Base-by-base conservation (phyloP, 2,888 invertebrate genomes). In the Thysanoteuthis rhombus region DNA sequence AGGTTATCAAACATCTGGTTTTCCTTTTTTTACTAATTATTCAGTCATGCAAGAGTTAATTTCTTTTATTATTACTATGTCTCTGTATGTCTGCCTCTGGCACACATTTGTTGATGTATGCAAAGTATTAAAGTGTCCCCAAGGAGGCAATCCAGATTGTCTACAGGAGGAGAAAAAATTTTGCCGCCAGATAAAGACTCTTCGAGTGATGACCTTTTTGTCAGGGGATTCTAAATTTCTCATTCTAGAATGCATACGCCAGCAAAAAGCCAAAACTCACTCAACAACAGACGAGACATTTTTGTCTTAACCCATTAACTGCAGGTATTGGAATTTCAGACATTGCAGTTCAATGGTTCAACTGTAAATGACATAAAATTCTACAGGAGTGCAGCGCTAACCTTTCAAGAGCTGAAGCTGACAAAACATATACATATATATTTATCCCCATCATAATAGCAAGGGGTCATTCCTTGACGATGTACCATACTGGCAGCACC, bases 1-100 rank as follows among this genome's bases (percentile, higher is more conserved):
- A n/a, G 75, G 45, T 75, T 89, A 42, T 93, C 38, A 75, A 75
- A 75, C 89, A 93, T 93, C 89, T 40, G 89, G n/a, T 42, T 93
- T 75, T 93, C 39, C 12, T 89, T 89, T 89, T 89, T n/a, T 75
- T 93, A 75, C n/a, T 93, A 89, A 45, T 93, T 39, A 47, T 38
- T 38, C 52, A 39, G 36, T 52, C 45, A 89, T 75, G 32, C 38
- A n/a, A 42, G n/a, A 38, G 12, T 89, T n/a, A n/a, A 10, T 75
- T 75, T 93, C 93, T 42, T 16, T 38, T 39, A 93, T 93, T 93
- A 40, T 39, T 40, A 75, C 36, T n/a, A 19, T 36, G 75, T 36
- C 16, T 75, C n/a, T 75, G 75, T 75, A n/a, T 75, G 75, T 75
- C n/a, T 75, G 75, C 28, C 0, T n/a, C 25, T n/a, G 12, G 0